phyloP scores from a whole-genome alignment of 2,113 vertebrate genomes.

The Tachycineta bicolor region DNA sequence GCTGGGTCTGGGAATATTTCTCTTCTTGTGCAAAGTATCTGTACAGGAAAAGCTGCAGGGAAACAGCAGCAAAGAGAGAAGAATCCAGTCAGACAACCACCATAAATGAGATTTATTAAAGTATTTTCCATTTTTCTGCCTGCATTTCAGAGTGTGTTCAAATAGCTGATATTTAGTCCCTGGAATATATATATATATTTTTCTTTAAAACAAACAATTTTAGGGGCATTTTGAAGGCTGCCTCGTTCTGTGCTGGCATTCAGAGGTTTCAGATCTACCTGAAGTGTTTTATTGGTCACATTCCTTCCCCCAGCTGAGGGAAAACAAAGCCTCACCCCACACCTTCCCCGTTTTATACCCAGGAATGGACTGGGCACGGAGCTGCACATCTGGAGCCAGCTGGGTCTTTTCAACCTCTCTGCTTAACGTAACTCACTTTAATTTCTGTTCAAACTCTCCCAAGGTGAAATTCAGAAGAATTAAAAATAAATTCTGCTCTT shows the following conservation, averaged over 20 bases:
- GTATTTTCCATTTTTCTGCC: neutral
- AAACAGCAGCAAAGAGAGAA: neutral
- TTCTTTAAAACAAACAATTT: neutral
- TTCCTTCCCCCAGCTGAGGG: neutral
- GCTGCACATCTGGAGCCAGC: neutral
- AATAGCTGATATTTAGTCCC: neutral
- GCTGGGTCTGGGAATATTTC: neutral
- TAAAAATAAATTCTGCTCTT: neutral
- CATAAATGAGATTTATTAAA: neutral
- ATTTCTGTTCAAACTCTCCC: neutral
- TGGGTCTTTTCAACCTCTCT: neutral
- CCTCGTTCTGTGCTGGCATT: too few species aligned
- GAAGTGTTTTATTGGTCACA: neutral
- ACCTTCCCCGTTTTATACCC: too few species aligned
- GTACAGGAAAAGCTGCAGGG: neutral
- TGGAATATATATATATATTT: neutral
- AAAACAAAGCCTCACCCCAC: too few species aligned
- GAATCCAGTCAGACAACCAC: neutral
- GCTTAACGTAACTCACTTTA: neutral
- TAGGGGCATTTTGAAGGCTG: neutral
- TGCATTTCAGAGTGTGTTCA: neutral
- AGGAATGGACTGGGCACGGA: rapidly evolving
- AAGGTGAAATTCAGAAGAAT: neutral
- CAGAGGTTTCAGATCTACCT: neutral
- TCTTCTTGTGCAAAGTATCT: neutral